These are phyloP conservation scores for Pollenia labialis DNA, from an alignment of 2,888 invertebrate species.

Conservation along the genomic window DNA sequence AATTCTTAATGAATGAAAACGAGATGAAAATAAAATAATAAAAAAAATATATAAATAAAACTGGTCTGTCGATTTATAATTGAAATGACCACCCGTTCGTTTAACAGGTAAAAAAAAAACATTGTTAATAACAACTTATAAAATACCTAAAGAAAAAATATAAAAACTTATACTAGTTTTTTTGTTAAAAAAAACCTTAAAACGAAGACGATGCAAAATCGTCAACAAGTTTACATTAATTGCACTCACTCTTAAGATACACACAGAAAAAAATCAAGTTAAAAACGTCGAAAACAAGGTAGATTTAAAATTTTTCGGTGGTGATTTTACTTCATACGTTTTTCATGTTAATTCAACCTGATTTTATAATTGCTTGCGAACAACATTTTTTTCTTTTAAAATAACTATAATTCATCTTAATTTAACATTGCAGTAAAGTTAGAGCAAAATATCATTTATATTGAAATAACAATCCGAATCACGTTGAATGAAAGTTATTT, in stretches of 20 bases:
- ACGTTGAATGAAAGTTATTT: too few species aligned
- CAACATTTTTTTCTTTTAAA: too few species aligned
- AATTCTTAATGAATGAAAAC: slow-evolving; percentile 73
- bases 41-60: slow-evolving; percentile 24
- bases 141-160: slow-evolving; percentile 15
- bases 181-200: slow-evolving; percentile 23
- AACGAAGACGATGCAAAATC: slow-evolving; percentile 51
- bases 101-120: slow-evolving; percentile 63
- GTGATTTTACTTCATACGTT: too few species aligned
- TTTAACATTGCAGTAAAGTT: too few species aligned
- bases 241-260: slow-evolving; percentile 20
- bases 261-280: too few species aligned
- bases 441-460: too few species aligned
- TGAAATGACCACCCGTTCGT: slow-evolving; percentile 72
- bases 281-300: too few species aligned
- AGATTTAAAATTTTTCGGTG: too few species aligned
- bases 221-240: slow-evolving; percentile 56
- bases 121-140: slow-evolving; percentile 59
- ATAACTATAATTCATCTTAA: too few species aligned
- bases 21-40: slow-evolving; percentile 57
- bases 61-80: slow-evolving; percentile 63
- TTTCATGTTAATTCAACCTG: too few species aligned
- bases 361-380: too few species aligned
- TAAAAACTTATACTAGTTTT: slow-evolving; percentile 11
- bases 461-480: too few species aligned